Evolutionary conservation across 1,140 invertebrate genomes (phyloP).

Genomic region (Agrypnia vestita): DNA sequence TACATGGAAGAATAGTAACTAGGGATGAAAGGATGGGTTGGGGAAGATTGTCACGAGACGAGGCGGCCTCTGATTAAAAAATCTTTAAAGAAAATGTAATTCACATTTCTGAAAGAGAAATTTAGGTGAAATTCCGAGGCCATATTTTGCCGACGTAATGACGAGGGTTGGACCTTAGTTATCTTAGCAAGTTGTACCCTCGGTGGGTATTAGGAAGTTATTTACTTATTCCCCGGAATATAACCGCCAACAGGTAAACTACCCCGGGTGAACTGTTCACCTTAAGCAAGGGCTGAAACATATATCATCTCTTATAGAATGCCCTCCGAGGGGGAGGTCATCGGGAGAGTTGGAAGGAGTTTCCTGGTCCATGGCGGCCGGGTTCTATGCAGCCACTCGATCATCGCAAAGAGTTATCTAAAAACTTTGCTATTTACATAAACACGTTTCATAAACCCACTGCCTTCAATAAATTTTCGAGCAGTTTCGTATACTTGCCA

Average conservation of each 20-base stretch:
- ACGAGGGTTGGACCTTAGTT: slow-evolving; percentile 20
- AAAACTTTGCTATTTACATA: not conserved
- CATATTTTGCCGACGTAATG: not conserved
- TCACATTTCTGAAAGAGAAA: not conserved
- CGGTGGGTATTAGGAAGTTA: slow-evolving; percentile 18
- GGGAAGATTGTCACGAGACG: too few relatives aligned
- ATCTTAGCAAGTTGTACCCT: slow-evolving; percentile 23
- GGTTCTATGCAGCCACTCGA: not conserved
- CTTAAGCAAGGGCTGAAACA: not conserved
- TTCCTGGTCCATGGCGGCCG: not conserved
- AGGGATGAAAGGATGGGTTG: too few relatives aligned
- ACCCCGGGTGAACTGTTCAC: slow-evolving; percentile 13
- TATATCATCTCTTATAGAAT: slow-evolving; percentile 6
- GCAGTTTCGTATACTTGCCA: too few relatives aligned
- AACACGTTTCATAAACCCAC: too few relatives aligned
- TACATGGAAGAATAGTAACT: too few relatives aligned
- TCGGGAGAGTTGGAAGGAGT: not conserved
- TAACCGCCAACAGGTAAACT: slow-evolving; percentile 34
- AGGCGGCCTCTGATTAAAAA: too few relatives aligned
- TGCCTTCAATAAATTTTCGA: too few relatives aligned
- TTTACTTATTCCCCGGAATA: slow-evolving; percentile 14
- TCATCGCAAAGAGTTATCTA: not conserved
- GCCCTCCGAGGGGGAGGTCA: not conserved
- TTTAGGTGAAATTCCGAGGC: slow-evolving; percentile 7
- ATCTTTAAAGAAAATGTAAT: not conserved